Percentiles rank a stretch among this genome's conserved stretches.
Conservation (phyloP, 1,140 invertebrate species). For the Agrilus planipennis region DNA sequence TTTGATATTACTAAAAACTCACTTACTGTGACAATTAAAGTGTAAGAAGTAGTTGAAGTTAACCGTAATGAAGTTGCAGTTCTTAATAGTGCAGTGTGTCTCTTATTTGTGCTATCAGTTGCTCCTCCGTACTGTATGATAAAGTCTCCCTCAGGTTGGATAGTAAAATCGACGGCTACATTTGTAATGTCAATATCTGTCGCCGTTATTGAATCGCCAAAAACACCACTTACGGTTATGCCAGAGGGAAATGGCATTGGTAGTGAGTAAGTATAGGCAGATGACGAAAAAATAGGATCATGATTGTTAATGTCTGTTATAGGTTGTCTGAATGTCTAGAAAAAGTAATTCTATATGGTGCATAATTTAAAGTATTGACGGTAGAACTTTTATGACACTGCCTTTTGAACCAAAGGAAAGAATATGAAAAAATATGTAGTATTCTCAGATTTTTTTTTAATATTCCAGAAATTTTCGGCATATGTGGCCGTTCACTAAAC, state of each 20-base stretch:
- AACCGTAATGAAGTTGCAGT: not conserved
- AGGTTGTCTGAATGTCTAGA: not conserved
- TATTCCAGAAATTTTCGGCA: too few relatives aligned
- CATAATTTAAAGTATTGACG: too few relatives aligned
- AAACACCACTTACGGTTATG: constrained; percentile 12
- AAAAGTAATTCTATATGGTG: constrained; percentile 1
- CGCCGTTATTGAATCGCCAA: constrained; percentile 12
- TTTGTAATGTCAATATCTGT: constrained; percentile 21
- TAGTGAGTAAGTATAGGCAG: constrained; percentile 13
- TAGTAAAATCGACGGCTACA: constrained; percentile 13
- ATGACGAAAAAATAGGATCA: constrained; percentile 7
- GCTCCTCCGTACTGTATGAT: not conserved
- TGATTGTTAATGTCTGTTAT: constrained; percentile 8
- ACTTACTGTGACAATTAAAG: not conserved
- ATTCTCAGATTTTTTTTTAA: too few relatives aligned
- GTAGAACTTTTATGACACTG: too few relatives aligned
- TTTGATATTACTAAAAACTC: too few relatives aligned
- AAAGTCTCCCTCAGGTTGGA: constrained; percentile 9
- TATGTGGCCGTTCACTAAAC: too few relatives aligned
- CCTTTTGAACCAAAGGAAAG: too few relatives aligned
- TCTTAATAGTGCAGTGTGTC: not conserved
- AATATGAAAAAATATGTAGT: too few relatives aligned
- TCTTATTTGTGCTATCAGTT: not conserved
- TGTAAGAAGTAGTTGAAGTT: not conserved
- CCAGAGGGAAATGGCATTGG: constrained; percentile 19